Percentiles rank a stretch among this genome's conserved stretches.
phyloP scores from a whole-genome alignment of 2,797 vertebrate genomes.

The Tapirus indicus region DNA sequence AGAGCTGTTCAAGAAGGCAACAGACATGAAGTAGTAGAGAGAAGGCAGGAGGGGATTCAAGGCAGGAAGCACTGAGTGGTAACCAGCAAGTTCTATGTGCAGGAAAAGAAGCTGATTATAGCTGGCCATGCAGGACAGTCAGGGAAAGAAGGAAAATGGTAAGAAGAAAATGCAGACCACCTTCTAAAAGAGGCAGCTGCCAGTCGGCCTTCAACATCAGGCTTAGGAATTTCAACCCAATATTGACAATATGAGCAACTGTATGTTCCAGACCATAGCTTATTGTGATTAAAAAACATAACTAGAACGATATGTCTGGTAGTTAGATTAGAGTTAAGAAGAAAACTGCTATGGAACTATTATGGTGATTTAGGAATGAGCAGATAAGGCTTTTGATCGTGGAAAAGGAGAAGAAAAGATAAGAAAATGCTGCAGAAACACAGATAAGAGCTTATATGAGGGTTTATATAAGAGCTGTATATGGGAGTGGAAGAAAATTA shows the following conservation, averaged over 20 bases:
- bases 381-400: neutral
- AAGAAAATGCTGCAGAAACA: neutral
- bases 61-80: slow-evolving; percentile 48
- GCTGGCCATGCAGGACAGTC: slow-evolving; percentile 48
- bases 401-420: neutral
- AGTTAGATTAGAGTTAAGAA: slow-evolving; percentile 1
- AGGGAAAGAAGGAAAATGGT: neutral
- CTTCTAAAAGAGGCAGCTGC: slow-evolving; percentile 34
- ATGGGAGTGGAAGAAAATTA: neutral
- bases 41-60: slow-evolving; percentile 62
- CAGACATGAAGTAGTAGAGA: slow-evolving; percentile 64
- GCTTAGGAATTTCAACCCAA: slow-evolving; percentile 38
- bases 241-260: slow-evolving; percentile 9
- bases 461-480: neutral
- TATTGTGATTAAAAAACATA: neutral
- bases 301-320: neutral
- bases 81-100: slow-evolving; percentile 62
- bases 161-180: slow-evolving; percentile 14
- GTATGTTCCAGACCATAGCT: neutral
- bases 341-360: slow-evolving; percentile 13
- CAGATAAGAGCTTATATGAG: neutral
- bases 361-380: neutral
- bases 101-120: slow-evolving; percentile 67
- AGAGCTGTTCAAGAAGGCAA: slow-evolving; percentile 64
- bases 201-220: neutral